Conservation (phyloP, 2,888 invertebrate species). For the Aphrophora alni region DNA sequence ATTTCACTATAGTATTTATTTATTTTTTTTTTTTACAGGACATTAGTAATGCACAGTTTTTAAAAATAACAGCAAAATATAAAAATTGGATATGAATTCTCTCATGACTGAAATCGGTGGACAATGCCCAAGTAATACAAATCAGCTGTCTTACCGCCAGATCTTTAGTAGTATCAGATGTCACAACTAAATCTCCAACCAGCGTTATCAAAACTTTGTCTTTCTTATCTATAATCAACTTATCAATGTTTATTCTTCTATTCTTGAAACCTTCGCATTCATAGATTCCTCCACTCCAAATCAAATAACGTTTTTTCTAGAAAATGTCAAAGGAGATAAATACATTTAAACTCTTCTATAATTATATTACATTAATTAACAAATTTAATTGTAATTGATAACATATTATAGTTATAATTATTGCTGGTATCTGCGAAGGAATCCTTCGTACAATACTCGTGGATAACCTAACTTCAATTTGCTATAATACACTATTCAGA, state of each 20-base stretch:
- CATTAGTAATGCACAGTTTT: too few relatives aligned
- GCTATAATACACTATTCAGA: neutral
- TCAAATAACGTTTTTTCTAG: neutral
- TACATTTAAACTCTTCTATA: neutral
- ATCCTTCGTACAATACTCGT: neutral
- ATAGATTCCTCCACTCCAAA: constrained; percentile 25
- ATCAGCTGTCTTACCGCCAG: neutral
- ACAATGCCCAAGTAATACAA: too few relatives aligned
- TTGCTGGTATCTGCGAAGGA: too few relatives aligned
- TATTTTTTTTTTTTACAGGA: too few relatives aligned
- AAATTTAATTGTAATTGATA: neutral
- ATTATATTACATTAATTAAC: neutral
- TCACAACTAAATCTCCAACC: neutral
- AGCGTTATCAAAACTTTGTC: constrained; percentile 22
- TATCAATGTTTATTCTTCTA: constrained; percentile 15
- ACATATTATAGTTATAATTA: neutral
- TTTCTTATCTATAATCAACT: constrained; percentile 31
- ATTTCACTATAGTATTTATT: too few relatives aligned
- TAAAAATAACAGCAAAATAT: too few relatives aligned
- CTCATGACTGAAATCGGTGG: too few relatives aligned
- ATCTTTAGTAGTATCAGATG: neutral
- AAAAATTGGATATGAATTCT: too few relatives aligned
- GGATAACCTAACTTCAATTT: neutral
- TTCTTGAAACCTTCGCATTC: constrained; percentile 27
- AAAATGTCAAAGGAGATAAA: neutral